phyloP scores from a whole-genome alignment of 2,888 invertebrate genomes.

The Disparrhopalites patrizii region DNA sequence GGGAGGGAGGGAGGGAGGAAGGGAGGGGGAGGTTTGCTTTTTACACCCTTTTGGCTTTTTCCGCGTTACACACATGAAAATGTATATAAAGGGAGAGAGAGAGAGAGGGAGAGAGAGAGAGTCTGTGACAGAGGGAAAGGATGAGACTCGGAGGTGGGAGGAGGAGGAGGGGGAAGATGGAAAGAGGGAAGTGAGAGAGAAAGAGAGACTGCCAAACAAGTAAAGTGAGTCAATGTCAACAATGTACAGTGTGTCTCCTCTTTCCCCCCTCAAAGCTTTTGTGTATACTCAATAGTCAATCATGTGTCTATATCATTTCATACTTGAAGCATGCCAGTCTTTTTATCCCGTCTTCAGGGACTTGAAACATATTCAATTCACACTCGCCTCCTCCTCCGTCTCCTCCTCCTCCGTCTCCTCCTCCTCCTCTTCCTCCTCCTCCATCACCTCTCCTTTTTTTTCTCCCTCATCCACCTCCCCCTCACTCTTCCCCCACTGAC shows the following conservation, averaged over 20 bases:
- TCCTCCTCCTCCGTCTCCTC: neutral
- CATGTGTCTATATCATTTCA: conserved; percentile 30
- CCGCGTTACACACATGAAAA: too few species aligned
- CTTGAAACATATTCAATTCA: conserved; percentile 25
- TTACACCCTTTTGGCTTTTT: too few species aligned
- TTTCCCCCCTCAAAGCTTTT: too few species aligned
- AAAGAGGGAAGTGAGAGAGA: neutral
- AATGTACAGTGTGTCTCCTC: conserved; percentile 18
- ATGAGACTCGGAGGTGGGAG: too few species aligned
- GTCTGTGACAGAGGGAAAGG: too few species aligned
- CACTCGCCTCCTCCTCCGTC: conserved; percentile 12
- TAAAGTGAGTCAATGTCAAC: conserved; percentile 26
- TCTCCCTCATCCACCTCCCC: conserved; percentile 7
- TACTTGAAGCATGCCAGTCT: conserved; percentile 28
- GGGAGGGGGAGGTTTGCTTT: too few species aligned
- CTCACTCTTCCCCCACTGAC: neutral
- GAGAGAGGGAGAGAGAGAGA: too few species aligned
- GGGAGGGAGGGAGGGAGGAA: too few species aligned
- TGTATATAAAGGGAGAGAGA: too few species aligned
- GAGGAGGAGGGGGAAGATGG: too few species aligned
- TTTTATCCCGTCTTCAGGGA: conserved; percentile 30
- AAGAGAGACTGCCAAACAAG: neutral
- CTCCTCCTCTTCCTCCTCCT: neutral
- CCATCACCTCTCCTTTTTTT: neutral
- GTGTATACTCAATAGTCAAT: conserved; percentile 20